These are phyloP conservation scores for Oscheius sp. DNA, from an alignment of 2,888 invertebrate species.

Conservation along the genomic window DNA sequence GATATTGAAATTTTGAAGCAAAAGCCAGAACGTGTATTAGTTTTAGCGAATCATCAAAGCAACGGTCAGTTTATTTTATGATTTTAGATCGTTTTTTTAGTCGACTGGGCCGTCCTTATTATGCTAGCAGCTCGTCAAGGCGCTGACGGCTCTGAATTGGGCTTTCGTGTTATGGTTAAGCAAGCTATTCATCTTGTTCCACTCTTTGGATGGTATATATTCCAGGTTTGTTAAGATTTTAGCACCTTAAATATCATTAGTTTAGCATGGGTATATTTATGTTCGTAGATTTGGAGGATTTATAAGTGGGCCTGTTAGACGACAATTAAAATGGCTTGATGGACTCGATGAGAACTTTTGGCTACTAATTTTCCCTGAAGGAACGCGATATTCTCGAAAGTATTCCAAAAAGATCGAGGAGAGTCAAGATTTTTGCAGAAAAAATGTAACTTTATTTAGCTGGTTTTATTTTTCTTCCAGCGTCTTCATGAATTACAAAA, in stretches of 20 bases:
- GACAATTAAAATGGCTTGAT: constrained; percentile 58
- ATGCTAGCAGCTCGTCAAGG: constrained; percentile 63
- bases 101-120: constrained; percentile 64
- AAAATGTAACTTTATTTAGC: constrained; percentile 19
- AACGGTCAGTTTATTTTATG: constrained; percentile 43
- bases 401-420: constrained; percentile 45
- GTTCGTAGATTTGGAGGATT: constrained; percentile 64
- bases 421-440: constrained; percentile 44
- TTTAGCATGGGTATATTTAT: constrained; percentile 65
- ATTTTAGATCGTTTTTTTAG: constrained; percentile 29
- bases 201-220: constrained; percentile 67
- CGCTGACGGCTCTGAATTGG: constrained; percentile 47
- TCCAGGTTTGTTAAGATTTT: constrained; percentile 54
- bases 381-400: constrained; percentile 33
- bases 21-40: constrained; percentile 46
- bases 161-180: constrained; percentile 64
- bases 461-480: constrained; percentile 29
- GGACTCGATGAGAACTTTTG: constrained; percentile 54
- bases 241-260: neutral
- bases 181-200: constrained; percentile 64
- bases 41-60: constrained; percentile 66
- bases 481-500: constrained; percentile 43
- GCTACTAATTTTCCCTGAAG: constrained; percentile 67
- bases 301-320: constrained; percentile 50
- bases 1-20: constrained; percentile 43